Conservation (phyloP, 1,140 invertebrate genomes). For the Panulirus ornatus region DNA sequence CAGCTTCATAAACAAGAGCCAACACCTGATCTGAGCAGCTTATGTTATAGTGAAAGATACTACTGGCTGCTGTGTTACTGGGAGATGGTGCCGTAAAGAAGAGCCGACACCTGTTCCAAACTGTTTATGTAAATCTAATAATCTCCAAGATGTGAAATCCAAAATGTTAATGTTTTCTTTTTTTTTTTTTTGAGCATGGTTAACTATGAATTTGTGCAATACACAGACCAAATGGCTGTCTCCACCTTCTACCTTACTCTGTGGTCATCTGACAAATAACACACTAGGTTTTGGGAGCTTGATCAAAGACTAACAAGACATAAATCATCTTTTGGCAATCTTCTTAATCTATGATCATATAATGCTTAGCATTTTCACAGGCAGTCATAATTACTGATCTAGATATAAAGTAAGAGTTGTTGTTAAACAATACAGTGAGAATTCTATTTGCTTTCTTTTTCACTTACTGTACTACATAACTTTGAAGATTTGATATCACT, state of each 20-base stretch:
- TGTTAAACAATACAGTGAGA: neutral
- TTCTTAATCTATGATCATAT: constrained; percentile 21
- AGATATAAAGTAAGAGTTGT: neutral
- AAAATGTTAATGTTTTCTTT: neutral
- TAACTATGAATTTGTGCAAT: constrained; percentile 40
- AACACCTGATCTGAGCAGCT: too few relatives aligned
- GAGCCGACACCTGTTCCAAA: too few relatives aligned
- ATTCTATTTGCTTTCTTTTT: constrained; percentile 24
- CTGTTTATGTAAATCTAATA: too few relatives aligned
- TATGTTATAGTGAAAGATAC: too few relatives aligned
- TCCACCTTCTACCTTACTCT: constrained; percentile 40
- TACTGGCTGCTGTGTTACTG: too few relatives aligned
- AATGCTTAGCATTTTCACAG: constrained; percentile 50
- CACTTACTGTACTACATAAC: constrained; percentile 26
- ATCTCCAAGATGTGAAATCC: too few relatives aligned
- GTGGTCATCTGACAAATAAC: constrained; percentile 37
- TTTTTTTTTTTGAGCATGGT: neutral
- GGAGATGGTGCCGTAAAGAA: too few relatives aligned
- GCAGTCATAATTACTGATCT: neutral
- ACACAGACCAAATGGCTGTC: constrained; percentile 48
- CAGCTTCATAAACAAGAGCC: too few relatives aligned
- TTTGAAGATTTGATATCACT: constrained; percentile 42
- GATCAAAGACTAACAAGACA: constrained; percentile 48
- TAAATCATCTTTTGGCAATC: constrained; percentile 19
- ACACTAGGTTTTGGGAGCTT: constrained; percentile 38